Evolutionary conservation across 2,888 invertebrate genomes (phyloP), one percentile per base, ranked within the genome.

Genomic region (Protodeltote pygarga): DNA sequence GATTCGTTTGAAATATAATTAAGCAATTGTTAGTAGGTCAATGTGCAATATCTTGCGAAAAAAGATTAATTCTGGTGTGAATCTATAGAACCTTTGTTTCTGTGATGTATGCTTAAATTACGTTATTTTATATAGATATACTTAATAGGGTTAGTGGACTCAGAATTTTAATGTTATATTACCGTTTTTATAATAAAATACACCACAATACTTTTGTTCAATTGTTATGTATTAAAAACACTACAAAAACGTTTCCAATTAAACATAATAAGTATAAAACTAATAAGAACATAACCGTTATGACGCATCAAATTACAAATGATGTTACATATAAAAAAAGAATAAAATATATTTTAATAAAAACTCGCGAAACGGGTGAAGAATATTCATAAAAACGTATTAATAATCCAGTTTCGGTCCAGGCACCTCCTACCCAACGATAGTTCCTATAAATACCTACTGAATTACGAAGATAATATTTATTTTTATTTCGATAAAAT

Each of bases 381-480:
- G 72, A 67, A 65, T 40, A 31, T 31, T 2, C 4, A 15, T 27
- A 17, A 14, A 23, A n/a, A 27, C 35, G 10, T 13, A 33, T 25
- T 17, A 27, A 25, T 3, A 8, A 41, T 31, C n/a, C 1, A 79
- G 73, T 75, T 75, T 78, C 58, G 82, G 78, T 86, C 80, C 90
- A 91, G 89, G 83, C 88, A 83, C 86, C 89, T 87, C 89, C 87
- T 83, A 88, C 81, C 91, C 91, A 92, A 92, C 92, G 92, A 92
- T 91, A 92, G 92, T 92, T 92, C 92, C 92, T 92, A 92, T 77
- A 79, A 90, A 83, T 92, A 92, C 92, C 92, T 92, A 92, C 78
- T 78, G 85, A 89, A 87, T 81, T 81, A 87, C 78, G 79, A 83
- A 89, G 82, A 87, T 77, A 89, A n/a, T 86, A 86, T 83, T 85